Evolutionary conservation across 1,140 invertebrate species (phyloP).

Genomic region (Apis mellifera): Amel_HAv3.1 CM009932.2:5779501-5780000

Average conservation of each 20-base stretch:
- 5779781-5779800: no score
- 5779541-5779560: constrained; percentile 74
- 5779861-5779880: no score
- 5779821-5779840: no score
- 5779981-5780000: not conserved
- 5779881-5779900: no score
- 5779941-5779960: not conserved
- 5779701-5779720: constrained; percentile 47
- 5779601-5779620: constrained; percentile 62
- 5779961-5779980: not conserved
- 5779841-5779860: no score
- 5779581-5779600: constrained; percentile 69
- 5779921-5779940: no score
- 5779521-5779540: constrained; percentile 67
- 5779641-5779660: not conserved
- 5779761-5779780: no score
- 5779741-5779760: not conserved
- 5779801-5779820: no score
- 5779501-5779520: constrained; percentile 79
- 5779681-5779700: constrained; percentile 52
- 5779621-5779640: constrained; percentile 15
- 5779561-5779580: constrained; percentile 46
- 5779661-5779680: constrained; percentile 38
- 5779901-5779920: no score
- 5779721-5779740: not conserved